phyloP scores from a whole-genome alignment of 2,888 invertebrate species.

The Parelbella ahira region DNA sequence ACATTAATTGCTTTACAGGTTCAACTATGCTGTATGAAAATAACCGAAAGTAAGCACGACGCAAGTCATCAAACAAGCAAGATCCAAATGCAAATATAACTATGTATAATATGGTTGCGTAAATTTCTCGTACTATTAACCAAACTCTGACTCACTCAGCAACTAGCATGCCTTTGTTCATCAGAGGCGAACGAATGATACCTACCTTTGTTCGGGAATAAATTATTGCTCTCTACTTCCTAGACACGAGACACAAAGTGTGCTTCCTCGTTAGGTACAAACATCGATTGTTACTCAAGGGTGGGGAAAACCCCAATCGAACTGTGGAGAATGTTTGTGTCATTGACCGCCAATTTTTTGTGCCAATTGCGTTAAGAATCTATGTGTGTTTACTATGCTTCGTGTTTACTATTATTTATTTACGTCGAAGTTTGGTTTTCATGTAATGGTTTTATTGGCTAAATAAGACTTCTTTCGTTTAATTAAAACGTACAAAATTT shows the following conservation, averaged over 20 bases:
- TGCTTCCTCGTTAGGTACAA: too few relatives aligned
- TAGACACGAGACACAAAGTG: too few relatives aligned
- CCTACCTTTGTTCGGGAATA: slow-evolving; percentile 2
- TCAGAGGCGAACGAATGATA: slow-evolving; percentile 1
- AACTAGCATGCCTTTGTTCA: slow-evolving; percentile 16
- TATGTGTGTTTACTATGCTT: slow-evolving; percentile 11
- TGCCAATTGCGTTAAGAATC: too few relatives aligned
- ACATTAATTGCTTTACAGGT: too few relatives aligned
- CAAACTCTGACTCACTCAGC: slow-evolving; percentile 17
- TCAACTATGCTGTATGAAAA: too few relatives aligned
- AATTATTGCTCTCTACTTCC: slow-evolving; percentile 1
- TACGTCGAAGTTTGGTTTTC: too few relatives aligned
- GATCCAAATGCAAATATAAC: slow-evolving; percentile 4
- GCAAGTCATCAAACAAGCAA: too few relatives aligned
- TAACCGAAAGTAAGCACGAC: too few relatives aligned
- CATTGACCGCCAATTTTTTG: slow-evolving; percentile 8
- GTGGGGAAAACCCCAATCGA: slow-evolving; percentile 7
- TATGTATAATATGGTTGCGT: too few relatives aligned
- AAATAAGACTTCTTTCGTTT: too few relatives aligned
- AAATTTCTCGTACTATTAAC: slow-evolving; percentile 12
- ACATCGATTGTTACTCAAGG: slow-evolving; percentile 4
- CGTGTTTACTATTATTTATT: slow-evolving; percentile 9
- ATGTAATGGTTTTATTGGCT: too few relatives aligned
- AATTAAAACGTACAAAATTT: too few relatives aligned
- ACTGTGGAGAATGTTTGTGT: background rate